Base-by-base conservation (phyloP, 2,888 invertebrate genomes). In the Taenaris catops region DNA sequence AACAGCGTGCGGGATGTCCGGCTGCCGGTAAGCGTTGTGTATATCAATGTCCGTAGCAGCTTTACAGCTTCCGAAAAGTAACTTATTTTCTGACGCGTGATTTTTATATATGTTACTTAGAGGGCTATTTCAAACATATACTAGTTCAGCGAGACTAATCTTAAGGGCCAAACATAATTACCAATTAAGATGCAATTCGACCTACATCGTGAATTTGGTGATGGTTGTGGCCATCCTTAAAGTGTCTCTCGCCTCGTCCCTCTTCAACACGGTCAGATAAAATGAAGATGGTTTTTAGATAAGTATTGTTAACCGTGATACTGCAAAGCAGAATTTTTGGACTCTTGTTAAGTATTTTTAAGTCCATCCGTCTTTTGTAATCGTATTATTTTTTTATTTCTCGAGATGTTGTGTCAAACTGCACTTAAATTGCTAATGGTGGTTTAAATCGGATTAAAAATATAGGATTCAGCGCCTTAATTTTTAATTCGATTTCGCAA, bases 151-250 rank as follows among this genome's bases (percentile, higher is more conserved):
- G n/a, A n/a, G n/a, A n/a, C n/a, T n/a, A n/a, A n/a, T n/a, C n/a
- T n/a, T n/a, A n/a, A n/a, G n/a, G n/a, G n/a, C n/a, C 73, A 68
- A 76, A 69, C 69, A 66, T 80, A 74, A n/a, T 72, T 80, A 80
- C 76, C 74, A 84, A 75, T 84, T 86, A 83, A 86, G 86, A 83
- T 84, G 86, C 86, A 86, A 86, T 84, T 84, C 86, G 84, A 86
- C 84, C 76, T 83, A 86, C 84, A 86, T 86, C 71, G 86, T 86
- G 65, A 84, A 86, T 68, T 69, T 86, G 50, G 80, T 86, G 62
- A 84, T 86, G 86, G 86, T 86, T 34, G 80, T 84, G 53, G 84
- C 86, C 56, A 86, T 86, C 58, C 74, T 86, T 58, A 86, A 86
- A 68, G 83, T 84, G 56, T 81, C 84, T 46, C 79, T 86, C 61